phyloP scores from a whole-genome alignment of 2,888 invertebrate genomes.

The Apantesis nais region DNA sequence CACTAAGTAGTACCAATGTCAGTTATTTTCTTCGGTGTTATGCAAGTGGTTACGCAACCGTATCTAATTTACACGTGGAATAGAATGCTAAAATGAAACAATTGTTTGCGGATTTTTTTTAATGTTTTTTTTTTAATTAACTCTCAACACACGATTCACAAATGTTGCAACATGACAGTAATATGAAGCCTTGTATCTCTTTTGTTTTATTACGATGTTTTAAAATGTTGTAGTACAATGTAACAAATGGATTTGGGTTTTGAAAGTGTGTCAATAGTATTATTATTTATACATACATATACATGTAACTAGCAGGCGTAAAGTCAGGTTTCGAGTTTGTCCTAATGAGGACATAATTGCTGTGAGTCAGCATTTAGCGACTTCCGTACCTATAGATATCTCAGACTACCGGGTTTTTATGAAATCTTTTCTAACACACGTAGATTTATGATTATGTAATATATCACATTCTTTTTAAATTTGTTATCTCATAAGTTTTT shows the following conservation, averaged over 20 bases:
- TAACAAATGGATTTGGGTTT: not conserved
- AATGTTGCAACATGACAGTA: conserved; percentile 4
- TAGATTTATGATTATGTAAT: too few species aligned
- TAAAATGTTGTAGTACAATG: not conserved
- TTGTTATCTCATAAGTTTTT: too few species aligned
- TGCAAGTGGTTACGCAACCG: conserved; percentile 66
- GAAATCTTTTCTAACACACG: not conserved
- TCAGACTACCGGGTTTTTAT: not conserved
- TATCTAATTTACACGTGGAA: conserved; percentile 50
- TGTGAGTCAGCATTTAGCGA: not conserved
- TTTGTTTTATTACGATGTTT: not conserved
- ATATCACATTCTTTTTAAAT: too few species aligned
- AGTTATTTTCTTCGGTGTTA: conserved; percentile 76
- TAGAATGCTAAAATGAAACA: conserved; percentile 34
- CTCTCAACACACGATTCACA: conserved; percentile 1
- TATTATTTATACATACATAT: not conserved
- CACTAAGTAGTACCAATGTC: conserved; percentile 82
- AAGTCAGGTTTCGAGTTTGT: not conserved
- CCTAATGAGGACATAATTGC: not conserved
- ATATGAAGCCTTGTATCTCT: not conserved
- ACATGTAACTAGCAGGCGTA: not conserved
- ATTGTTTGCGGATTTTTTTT: conserved; percentile 30
- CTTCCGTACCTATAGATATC: not conserved
- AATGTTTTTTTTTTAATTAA: conserved; percentile 24
- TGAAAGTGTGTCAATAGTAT: not conserved